phyloP scores from a whole-genome alignment of 2,113 vertebrate genomes.

The Eonycteris spelaea region DNA sequence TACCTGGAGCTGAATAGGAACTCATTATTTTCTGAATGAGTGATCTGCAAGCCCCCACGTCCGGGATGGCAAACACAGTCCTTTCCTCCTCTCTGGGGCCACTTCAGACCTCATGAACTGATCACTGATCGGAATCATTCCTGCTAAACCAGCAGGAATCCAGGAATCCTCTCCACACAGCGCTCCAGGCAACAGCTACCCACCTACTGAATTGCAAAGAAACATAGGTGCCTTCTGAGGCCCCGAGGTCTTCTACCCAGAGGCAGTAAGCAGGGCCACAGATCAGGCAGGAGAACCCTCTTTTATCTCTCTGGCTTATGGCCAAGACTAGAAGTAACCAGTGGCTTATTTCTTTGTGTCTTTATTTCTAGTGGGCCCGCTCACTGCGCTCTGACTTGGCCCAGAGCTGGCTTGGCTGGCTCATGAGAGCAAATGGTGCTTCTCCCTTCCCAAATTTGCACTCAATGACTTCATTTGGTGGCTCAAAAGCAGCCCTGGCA shows the following conservation, averaged over 20 bases:
- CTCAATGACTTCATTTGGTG: background rate
- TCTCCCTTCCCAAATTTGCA: background rate
- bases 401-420: background rate
- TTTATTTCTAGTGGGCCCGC: background rate
- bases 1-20: background rate
- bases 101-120: background rate
- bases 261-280: background rate
- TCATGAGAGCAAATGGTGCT: background rate
- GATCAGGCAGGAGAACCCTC: background rate
- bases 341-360: background rate
- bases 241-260: background rate
- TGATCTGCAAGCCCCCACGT: background rate
- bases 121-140: background rate
- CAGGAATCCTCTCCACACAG: background rate
- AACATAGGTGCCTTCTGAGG: background rate
- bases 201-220: background rate
- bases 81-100: background rate
- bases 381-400: background rate
- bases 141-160: background rate
- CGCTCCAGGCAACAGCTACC: background rate
- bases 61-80: background rate
- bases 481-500: background rate
- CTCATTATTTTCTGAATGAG: background rate
- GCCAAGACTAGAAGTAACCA: background rate
- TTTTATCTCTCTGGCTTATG: background rate